Conservation (phyloP, 2,888 invertebrate genomes). For the Deladenus siricidicola region DNA sequence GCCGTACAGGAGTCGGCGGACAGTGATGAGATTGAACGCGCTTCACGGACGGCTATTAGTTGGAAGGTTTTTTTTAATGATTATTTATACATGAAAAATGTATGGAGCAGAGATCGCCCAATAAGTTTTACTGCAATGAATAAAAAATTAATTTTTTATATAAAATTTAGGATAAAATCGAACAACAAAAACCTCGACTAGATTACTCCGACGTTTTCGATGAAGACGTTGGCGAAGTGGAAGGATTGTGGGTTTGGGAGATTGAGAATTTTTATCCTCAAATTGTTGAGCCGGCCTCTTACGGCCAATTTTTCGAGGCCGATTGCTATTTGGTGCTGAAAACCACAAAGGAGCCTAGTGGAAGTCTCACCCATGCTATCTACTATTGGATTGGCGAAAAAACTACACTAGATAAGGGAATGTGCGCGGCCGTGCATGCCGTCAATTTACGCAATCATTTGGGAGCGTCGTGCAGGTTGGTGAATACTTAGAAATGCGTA, state of each 20-base stretch:
- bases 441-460: slow-evolving; percentile 92
- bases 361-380: slow-evolving; percentile 83
- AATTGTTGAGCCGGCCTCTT: slow-evolving; percentile 71
- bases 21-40: slow-evolving; percentile 32
- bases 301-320: slow-evolving; percentile 89
- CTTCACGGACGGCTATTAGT: slow-evolving; percentile 30
- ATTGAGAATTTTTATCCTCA: slow-evolving; percentile 98
- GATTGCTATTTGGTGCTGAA: slow-evolving; percentile 84
- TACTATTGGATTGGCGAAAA: slow-evolving; percentile 98
- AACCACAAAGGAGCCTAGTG: slow-evolving; percentile 40
- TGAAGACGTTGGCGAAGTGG: slow-evolving; percentile 74
- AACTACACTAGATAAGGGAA: slow-evolving; percentile 74
- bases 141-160: slow-evolving; percentile 5
- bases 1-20: slow-evolving; percentile 31
- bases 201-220: slow-evolving; percentile 62
- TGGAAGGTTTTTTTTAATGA: slow-evolving; percentile 34
- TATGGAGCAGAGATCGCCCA: no score
- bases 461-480: slow-evolving; percentile 64
- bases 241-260: slow-evolving; percentile 85
- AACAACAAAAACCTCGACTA: slow-evolving; percentile 38
- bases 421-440: slow-evolving; percentile 94
- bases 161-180: slow-evolving; percentile 37
- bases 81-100: slow-evolving; percentile 5
- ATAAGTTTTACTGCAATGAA: no score
- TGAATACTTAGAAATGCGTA: background rate